phyloP scores from a whole-genome alignment of 2,797 vertebrate genomes.

The Muscicapa striata region DNA sequence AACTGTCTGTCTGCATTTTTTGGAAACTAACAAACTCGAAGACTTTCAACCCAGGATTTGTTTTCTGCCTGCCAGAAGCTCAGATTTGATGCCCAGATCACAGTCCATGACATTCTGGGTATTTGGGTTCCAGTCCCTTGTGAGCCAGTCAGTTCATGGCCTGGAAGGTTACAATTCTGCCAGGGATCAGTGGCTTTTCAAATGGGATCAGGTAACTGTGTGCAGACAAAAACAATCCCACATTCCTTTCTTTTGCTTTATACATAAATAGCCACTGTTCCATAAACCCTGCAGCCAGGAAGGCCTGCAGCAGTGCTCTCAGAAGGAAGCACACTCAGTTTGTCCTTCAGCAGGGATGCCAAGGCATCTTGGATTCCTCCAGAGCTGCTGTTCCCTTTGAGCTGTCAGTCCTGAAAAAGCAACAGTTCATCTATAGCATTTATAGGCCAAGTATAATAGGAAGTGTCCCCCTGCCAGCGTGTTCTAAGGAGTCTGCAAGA shows the following conservation, averaged over 20 bases:
- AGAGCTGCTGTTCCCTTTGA: not conserved
- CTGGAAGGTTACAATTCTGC: not conserved
- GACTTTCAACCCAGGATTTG: not conserved
- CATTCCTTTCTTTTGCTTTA: not conserved
- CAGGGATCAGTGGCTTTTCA: not conserved
- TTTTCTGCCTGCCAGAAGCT: constrained; percentile 6
- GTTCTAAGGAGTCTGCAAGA: not conserved
- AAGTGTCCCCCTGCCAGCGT: not conserved
- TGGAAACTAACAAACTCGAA: not conserved
- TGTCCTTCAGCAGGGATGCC: not conserved
- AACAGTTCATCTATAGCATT: not conserved
- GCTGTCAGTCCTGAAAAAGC: not conserved
- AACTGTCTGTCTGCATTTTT: constrained; percentile 13
- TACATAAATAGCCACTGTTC: not conserved
- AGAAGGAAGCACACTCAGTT: not conserved
- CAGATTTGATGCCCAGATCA: not conserved
- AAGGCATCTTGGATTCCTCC: not conserved
- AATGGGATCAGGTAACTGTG: not conserved
- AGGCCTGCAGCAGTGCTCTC: not conserved
- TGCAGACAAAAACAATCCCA: not conserved
- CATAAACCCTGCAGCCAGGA: not conserved
- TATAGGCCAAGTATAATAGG: not conserved
- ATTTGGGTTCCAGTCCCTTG: not conserved
- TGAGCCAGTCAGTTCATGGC: not conserved
- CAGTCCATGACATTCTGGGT: not conserved